Evolutionary conservation across 2,888 invertebrate species (phyloP).

Genomic region (Cryptocephalus moraei): DNA sequence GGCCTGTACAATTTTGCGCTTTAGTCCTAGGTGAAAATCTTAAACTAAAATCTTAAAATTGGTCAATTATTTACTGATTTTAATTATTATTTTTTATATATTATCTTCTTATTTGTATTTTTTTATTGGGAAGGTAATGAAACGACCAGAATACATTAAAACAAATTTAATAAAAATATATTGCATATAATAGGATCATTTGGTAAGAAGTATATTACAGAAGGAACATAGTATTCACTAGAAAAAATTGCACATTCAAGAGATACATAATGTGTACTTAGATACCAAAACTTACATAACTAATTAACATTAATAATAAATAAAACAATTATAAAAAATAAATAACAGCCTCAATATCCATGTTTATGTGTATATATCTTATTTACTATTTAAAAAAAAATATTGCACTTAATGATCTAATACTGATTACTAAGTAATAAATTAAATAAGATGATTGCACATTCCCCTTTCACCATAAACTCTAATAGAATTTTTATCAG

Average conservation of each 20-base stretch:
- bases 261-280: background rate
- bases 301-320: constrained; percentile 9
- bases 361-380: background rate
- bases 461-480: constrained; percentile 5
- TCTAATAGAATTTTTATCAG: constrained; percentile 4
- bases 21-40: too few relatives aligned
- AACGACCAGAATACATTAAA: constrained; percentile 4
- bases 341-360: constrained; percentile 13
- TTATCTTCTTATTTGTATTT: too few relatives aligned
- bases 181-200: constrained; percentile 18
- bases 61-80: too few relatives aligned
- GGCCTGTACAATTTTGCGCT: too few relatives aligned
- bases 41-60: too few relatives aligned
- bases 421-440: background rate
- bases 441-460: constrained; percentile 3
- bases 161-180: constrained; percentile 17
- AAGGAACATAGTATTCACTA: constrained; percentile 19
- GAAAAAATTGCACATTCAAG: constrained; percentile 11
- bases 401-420: constrained; percentile 17
- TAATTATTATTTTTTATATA: too few relatives aligned
- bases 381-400: constrained; percentile 13
- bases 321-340: constrained; percentile 21
- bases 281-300: constrained; percentile 13
- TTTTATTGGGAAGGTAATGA: background rate
- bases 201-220: constrained; percentile 24